Evolutionary conservation across 2,113 vertebrate genomes (phyloP).

Genomic region (Cricetomys ansorgei): DNA sequence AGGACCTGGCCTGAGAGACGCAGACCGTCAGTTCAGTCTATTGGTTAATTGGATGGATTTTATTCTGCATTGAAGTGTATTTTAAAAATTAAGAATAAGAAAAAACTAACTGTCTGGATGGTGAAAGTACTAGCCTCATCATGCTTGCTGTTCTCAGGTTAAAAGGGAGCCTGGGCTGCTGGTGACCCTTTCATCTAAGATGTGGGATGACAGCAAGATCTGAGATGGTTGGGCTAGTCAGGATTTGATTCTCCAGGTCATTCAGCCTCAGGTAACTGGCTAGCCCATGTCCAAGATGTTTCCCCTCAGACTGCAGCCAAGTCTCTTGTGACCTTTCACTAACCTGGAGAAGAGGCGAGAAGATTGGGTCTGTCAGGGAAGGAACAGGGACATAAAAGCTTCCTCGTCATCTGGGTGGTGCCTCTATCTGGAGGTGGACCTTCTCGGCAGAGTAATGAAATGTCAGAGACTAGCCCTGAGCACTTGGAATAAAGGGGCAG

Average conservation of each 20-base stretch:
- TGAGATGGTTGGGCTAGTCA: constrained; percentile 52
- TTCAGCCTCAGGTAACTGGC: constrained; percentile 69
- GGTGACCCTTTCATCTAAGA: constrained; percentile 65
- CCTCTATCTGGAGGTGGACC: not conserved
- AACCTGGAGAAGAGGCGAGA: constrained; percentile 61
- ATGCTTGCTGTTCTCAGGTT: not conserved
- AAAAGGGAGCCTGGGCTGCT: constrained; percentile 57
- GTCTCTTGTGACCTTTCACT: constrained; percentile 72
- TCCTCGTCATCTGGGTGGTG: not conserved
- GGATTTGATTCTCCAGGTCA: constrained; percentile 74
- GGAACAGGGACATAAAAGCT: not conserved
- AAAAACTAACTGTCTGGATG: not conserved
- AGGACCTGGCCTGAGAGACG: not conserved
- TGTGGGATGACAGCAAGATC: constrained; percentile 74
- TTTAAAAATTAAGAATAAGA: not conserved
- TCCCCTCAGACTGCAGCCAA: constrained; percentile 52
- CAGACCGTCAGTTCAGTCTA: not conserved
- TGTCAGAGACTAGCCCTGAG: not conserved
- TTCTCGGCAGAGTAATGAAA: not conserved
- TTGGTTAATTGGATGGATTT: not conserved
- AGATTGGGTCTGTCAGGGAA: constrained; percentile 52
- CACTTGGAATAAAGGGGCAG: not conserved
- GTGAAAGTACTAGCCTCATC: no score
- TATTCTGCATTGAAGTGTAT: not conserved
- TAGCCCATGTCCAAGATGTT: constrained; percentile 47